Percentiles rank a stretch among this genome's conserved stretches.
Conservation (phyloP, 2,888 invertebrate species). For the Drosophila putrida region DNA sequence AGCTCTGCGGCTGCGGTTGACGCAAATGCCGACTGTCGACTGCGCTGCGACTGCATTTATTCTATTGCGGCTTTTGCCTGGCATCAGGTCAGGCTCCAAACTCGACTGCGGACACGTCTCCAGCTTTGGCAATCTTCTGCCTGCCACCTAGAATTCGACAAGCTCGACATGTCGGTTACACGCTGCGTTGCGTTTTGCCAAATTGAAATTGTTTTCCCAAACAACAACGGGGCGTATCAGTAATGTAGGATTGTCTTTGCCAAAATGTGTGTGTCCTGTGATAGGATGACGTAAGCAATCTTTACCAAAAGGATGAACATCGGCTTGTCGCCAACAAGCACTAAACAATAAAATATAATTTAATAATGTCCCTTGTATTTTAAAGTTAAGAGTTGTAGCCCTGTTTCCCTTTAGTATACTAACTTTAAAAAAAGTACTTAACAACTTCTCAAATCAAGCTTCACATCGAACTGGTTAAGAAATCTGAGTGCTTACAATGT, state of each 20-base stretch:
- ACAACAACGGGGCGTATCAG: slow-evolving; percentile 51
- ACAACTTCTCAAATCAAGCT: too few species aligned
- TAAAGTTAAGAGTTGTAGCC: too few species aligned
- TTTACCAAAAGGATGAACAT: slow-evolving; percentile 1
- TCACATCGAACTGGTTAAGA: too few species aligned
- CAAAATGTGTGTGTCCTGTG: slow-evolving; percentile 26
- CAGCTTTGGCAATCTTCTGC: slow-evolving; percentile 21
- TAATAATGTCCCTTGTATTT: too few species aligned
- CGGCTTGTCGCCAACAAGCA: background rate
- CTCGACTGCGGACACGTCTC: background rate
- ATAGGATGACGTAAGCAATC: slow-evolving; percentile 4
- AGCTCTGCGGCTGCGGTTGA: slow-evolving; percentile 45
- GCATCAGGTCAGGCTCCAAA: slow-evolving; percentile 4
- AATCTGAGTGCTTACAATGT: too few species aligned
- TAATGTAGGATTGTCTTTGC: slow-evolving; percentile 31
- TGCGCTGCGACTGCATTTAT: slow-evolving; percentile 33
- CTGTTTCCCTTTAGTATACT: too few species aligned
- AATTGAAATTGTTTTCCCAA: slow-evolving; percentile 76
- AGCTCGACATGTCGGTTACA: slow-evolving; percentile 70
- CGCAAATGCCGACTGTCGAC: slow-evolving; percentile 1
- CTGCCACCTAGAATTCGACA: slow-evolving; percentile 31
- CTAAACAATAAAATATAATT: slow-evolving; percentile 1
- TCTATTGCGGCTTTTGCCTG: slow-evolving; percentile 25
- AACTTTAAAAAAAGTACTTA: too few species aligned
- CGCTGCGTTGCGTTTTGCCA: slow-evolving; percentile 71